Percentiles rank a stretch among this genome's conserved stretches.
Conservation (phyloP, 2,113 vertebrate genomes). For the Ciconia maguari region DNA sequence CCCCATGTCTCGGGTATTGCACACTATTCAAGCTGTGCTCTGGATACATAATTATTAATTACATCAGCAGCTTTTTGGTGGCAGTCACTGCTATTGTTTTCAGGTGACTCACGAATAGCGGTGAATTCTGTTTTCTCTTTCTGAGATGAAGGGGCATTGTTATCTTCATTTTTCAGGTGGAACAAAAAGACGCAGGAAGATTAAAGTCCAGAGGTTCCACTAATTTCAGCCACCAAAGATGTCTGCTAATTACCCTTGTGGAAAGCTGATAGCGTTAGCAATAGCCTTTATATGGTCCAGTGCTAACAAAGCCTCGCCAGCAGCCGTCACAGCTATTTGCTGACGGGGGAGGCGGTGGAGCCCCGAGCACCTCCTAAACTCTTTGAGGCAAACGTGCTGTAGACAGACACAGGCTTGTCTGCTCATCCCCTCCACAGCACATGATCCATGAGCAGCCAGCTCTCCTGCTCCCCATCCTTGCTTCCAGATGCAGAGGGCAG, state of each 20-base stretch:
- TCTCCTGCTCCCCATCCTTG: background rate
- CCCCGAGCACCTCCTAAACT: background rate
- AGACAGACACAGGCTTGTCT: background rate
- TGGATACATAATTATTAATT: constrained; percentile 55
- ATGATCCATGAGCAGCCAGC: accelerated
- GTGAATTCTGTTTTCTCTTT: constrained; percentile 6
- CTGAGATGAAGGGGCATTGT: background rate
- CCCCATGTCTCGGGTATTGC: background rate
- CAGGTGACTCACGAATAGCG: background rate
- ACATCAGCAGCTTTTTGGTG: constrained; percentile 25
- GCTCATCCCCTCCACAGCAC: background rate
- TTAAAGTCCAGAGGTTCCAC: background rate
- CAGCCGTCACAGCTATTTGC: background rate
- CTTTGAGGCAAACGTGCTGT: background rate
- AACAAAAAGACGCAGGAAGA: background rate
- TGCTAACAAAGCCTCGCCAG: background rate
- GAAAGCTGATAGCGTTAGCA: background rate
- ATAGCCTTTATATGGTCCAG: background rate
- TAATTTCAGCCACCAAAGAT: constrained; percentile 26
- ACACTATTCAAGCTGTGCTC: constrained; percentile 32
- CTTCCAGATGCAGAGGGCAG: background rate
- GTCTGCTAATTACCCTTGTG: constrained; percentile 23
- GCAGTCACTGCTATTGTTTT: constrained; percentile 35
- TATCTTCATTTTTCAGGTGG: constrained; percentile 60
- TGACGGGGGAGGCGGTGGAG: background rate